A percentile compares a stretch with the other conserved stretches of the same genome.
These are phyloP conservation scores for Danio tinwini DNA, from an alignment of 2,797 vertebrate species.

Conservation along the genomic window DNA sequence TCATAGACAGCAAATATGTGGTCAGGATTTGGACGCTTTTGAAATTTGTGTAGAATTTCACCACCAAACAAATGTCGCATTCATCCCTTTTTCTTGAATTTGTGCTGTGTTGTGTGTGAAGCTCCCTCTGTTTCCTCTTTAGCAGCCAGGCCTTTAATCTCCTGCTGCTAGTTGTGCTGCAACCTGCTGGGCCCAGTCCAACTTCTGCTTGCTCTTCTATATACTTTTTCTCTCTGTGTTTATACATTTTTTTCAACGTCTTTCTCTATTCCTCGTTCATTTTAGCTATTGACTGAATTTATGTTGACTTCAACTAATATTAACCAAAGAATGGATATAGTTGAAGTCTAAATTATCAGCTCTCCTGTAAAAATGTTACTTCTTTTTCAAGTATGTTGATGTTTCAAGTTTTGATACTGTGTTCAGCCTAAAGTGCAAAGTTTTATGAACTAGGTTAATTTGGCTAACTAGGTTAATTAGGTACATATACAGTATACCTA, in stretches of 20 bases:
- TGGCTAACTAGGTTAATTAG: too few species aligned
- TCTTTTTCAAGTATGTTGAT: too few species aligned
- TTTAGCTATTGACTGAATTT: background rate
- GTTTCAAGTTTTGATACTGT: too few species aligned
- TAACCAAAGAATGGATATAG: background rate
- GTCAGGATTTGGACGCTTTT: background rate
- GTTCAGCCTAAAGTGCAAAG: too few species aligned
- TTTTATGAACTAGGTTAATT: too few species aligned
- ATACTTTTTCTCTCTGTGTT: background rate
- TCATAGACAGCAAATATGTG: too few species aligned
- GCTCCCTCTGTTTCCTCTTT: constrained; percentile 40
- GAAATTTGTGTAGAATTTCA: background rate
- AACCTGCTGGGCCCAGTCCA: constrained; percentile 54
- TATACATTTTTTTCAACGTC: background rate
- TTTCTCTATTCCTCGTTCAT: background rate
- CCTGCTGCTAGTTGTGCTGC: constrained; percentile 54
- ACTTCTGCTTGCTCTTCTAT: constrained; percentile 16
- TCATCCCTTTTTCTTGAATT: background rate
- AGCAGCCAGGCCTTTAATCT: constrained; percentile 53
- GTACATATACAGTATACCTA: too few species aligned
- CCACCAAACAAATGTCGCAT: background rate
- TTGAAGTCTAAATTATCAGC: too few species aligned
- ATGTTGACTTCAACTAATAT: background rate
- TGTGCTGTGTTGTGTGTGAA: constrained; percentile 12
- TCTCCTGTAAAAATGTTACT: too few species aligned